These are phyloP conservation scores for Lophotriccus pileatus DNA, from an alignment of 2,797 vertebrate species.

Conservation along the genomic window DNA sequence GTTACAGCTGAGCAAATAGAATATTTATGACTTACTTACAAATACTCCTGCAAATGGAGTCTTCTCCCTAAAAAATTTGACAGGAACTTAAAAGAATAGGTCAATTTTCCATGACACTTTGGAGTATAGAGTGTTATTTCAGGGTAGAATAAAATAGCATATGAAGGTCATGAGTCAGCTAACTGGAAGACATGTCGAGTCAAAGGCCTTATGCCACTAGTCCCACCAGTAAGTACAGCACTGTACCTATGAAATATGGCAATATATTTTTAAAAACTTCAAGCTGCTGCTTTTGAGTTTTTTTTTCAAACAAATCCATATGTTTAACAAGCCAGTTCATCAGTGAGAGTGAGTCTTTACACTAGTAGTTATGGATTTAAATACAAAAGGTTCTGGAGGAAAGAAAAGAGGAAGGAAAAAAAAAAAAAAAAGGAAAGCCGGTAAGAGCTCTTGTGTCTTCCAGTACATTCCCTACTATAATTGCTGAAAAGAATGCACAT, in stretches of 20 bases:
- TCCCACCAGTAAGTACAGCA: background rate
- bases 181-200: background rate
- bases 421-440: rapidly evolving
- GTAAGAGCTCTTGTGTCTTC: background rate
- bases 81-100: background rate
- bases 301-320: background rate
- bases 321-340: background rate
- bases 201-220: background rate
- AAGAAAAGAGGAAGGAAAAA: rapidly evolving
- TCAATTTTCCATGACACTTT: background rate
- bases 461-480: background rate
- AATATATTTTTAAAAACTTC: background rate
- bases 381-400: background rate
- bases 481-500: background rate
- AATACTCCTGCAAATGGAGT: background rate
- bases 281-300: background rate
- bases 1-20: background rate
- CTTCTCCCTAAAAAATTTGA: background rate
- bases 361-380: background rate
- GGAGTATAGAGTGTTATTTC: background rate
- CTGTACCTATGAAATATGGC: background rate
- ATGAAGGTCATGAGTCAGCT: background rate
- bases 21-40: background rate
- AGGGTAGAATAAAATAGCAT: background rate
- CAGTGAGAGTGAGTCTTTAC: background rate